Conservation (phyloP, 1,140 invertebrate species). For the Brachystomella parvula region DNA sequence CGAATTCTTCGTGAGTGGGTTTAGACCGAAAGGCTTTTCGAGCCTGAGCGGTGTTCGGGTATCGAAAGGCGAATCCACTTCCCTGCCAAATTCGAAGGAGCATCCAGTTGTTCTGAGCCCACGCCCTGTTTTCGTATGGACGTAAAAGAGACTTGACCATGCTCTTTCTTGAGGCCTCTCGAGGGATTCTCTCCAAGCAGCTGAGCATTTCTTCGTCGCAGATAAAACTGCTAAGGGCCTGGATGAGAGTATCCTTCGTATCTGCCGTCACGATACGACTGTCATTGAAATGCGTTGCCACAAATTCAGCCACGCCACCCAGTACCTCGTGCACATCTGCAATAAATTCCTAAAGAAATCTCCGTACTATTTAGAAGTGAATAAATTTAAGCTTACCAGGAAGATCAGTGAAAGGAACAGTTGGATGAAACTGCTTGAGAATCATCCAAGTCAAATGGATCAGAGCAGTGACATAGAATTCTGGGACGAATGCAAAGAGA, state of each 20-base stretch:
- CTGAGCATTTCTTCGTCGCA: slow-evolving; percentile 53
- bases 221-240: slow-evolving; percentile 64
- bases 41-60: slow-evolving; percentile 50
- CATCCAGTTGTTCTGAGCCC: slow-evolving; percentile 81
- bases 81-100: slow-evolving; percentile 76
- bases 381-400: slow-evolving; percentile 44
- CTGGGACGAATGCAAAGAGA: slow-evolving; percentile 70
- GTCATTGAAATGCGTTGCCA: slow-evolving; percentile 67
- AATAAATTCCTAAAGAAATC: slow-evolving; percentile 25
- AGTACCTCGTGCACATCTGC: slow-evolving; percentile 48
- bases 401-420: slow-evolving; percentile 51
- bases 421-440: slow-evolving; percentile 57
- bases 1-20: slow-evolving; percentile 37
- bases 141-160: slow-evolving; percentile 31
- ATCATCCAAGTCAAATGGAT: slow-evolving; percentile 57
- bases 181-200: slow-evolving; percentile 56
- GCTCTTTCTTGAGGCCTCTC: slow-evolving; percentile 44
- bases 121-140: slow-evolving; percentile 72
- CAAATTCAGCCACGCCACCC: slow-evolving; percentile 59
- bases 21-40: slow-evolving; percentile 30
- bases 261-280: slow-evolving; percentile 64
- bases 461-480: slow-evolving; percentile 68
- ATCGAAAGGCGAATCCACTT: slow-evolving; percentile 70
- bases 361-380: slow-evolving; percentile 23
- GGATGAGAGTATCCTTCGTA: slow-evolving; percentile 64